Evolutionary conservation across 1,140 invertebrate genomes (phyloP), one percentile per base, ranked within the genome.

Genomic region (Scaptomyza pallida): DNA sequence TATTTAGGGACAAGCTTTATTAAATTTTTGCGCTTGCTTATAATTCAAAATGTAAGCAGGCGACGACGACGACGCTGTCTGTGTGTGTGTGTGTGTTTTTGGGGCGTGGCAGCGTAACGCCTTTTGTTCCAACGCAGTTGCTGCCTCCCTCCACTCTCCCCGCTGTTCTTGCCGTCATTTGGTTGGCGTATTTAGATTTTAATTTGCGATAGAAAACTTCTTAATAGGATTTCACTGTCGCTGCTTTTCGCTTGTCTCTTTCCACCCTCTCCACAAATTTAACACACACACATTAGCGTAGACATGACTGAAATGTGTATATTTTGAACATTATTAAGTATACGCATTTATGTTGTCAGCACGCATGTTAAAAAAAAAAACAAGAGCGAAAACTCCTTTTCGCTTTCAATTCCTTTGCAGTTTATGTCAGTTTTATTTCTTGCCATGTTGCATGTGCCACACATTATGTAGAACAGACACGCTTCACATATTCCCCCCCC

Each of bases 151-250:
- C 8, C 17, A 1, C 10, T 56, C 45, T 78, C 10, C 6, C 17
- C 56, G 60, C 61, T 70, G 81, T 81, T 73, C 62, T 86, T 74
- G 79, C 74, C 82, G 73, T 82, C 82, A 78, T 81, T 86, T 82
- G 73, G 78, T 82, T 86, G 76, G 78, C 78, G 82, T 88, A 86
- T 86, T 86, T 86, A 88, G 82, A 86, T 86, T 86, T 86, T 86
- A 86, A 86, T 86, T 86, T 86, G 82, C 83, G 82, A 86, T 86
- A 86, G 81, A 75, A 77, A 86, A 86, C 82, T 86, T 88, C 82
- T 86, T 86, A 86, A 86, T 88, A 88, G 82, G 82, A 86, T 88
- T 86, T 88, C 75, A 82, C 78, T 86, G 78, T 86, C 79, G 52
- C 61, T 74, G 48, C 59, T 57, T 61, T 37, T 16, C 30, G 13